These are phyloP conservation scores for Chromis chromis DNA, from an alignment of 2,797 vertebrate genomes.

Conservation along the genomic window DNA sequence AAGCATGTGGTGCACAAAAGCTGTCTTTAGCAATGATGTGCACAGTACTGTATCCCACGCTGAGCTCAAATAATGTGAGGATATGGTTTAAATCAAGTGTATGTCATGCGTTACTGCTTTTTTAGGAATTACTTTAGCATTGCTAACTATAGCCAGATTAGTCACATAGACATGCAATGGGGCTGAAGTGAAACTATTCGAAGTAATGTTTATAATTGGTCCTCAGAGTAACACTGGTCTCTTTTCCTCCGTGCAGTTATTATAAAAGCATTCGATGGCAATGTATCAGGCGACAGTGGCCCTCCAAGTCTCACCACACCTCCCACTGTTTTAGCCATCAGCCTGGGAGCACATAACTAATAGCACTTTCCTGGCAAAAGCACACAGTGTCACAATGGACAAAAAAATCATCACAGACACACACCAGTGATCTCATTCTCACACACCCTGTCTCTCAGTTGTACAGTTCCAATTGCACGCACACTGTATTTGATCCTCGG, in stretches of 20 bases:
- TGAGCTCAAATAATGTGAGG: neutral
- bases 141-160: slow-evolving; percentile 1
- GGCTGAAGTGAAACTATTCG: slow-evolving; percentile 12
- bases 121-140: slow-evolving; percentile 19
- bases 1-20: neutral
- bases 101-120: neutral
- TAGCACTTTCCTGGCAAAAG: slow-evolving; percentile 67
- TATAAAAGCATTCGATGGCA: slow-evolving; percentile 58
- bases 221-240: slow-evolving; percentile 15
- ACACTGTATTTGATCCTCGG: slow-evolving; percentile 66
- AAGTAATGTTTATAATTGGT: slow-evolving; percentile 29
- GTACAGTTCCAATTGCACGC: slow-evolving; percentile 59
- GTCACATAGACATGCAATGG: slow-evolving; percentile 2
- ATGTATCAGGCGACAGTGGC: slow-evolving; percentile 63
- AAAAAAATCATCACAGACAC: slow-evolving; percentile 41
- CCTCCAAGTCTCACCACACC: slow-evolving; percentile 71
- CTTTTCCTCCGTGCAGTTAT: slow-evolving; percentile 41
- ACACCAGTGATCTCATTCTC: slow-evolving; percentile 64
- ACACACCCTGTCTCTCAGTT: slow-evolving; percentile 59
- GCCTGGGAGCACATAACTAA: slow-evolving; percentile 56
- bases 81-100: slow-evolving; percentile 6
- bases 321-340: slow-evolving; percentile 77
- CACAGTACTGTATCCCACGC: neutral
- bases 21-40: neutral
- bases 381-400: slow-evolving; percentile 40